Base-by-base conservation (phyloP, 2,888 invertebrate species). In the Trissonchulus sp. region DNA sequence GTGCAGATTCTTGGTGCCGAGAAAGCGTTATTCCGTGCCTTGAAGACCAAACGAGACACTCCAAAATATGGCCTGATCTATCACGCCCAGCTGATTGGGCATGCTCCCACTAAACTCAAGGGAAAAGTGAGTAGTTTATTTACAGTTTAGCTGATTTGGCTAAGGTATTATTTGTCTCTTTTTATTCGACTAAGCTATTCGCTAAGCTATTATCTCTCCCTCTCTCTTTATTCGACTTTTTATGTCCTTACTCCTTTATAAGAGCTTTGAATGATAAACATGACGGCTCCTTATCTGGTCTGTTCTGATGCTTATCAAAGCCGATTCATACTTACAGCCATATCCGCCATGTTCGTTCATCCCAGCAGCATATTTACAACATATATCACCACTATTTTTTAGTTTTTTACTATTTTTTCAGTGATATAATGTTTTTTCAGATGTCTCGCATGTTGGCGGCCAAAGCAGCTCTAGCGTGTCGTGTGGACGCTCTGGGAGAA, bases 11-110 rank as follows among this genome's bases (percentile, higher is more conserved):
- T 98, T 76, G 99, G 98, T 77, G 98, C 99, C 0, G 99, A 99
- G 84, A 99, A 99, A 84, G 98, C 98, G 0, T 86, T 99, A 18
- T 99, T 99, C 87, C 88, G 98, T 79, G 98, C 99, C 0, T 87
- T 99, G 30, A 99, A 99, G 86, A 93, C 96, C 0, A 95, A 95
- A 83, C 93, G 94, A 83, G 95, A 98, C 83, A 99, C 99, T 0
- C 99, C 99, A 0, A 99, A 99, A 84, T 99, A 99, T 85, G 99
- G 99, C 87, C 88, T 99, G 63, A 94, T 99, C 78, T 99, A 97
- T 85, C 98, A 99, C 84, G 92, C 98, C 0, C 92, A 93, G 82
- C 86, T 99, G 30, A 91, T 99, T 3, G 94, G 95, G 0, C 93
- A 94, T 84, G 89, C 92, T 0, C 92, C 91, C 83, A 89, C 91